Conservation (phyloP, 2,113 vertebrate genomes). For the Clarias batrachus region DNA sequence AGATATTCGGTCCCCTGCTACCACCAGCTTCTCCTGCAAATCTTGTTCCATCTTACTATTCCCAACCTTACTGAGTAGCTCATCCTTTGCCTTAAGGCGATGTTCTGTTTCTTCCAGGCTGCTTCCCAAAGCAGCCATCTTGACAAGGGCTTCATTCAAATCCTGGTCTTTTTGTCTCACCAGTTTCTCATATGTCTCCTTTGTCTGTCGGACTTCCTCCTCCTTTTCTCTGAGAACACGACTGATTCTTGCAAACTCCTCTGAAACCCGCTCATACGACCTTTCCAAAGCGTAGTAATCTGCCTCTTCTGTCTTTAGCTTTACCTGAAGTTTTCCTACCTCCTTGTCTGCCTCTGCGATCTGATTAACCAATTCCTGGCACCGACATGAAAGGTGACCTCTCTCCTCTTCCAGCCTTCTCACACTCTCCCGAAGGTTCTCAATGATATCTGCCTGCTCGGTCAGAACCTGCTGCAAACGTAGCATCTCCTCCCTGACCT, state of each 20-base stretch:
- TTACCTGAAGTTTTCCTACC: conserved; percentile 78
- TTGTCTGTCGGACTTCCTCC: conserved; percentile 82
- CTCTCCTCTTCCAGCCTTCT: conserved; percentile 81
- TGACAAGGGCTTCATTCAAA: conserved; percentile 84
- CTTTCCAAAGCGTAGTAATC: conserved; percentile 82
- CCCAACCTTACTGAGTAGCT: conserved; percentile 75
- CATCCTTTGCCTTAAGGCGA: conserved; percentile 81
- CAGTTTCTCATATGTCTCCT: conserved; percentile 80
- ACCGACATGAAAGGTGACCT: conserved; percentile 79
- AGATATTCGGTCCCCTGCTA: conserved; percentile 71
- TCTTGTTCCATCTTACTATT: conserved; percentile 67
- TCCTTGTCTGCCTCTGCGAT: conserved; percentile 80
- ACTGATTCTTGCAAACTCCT: conserved; percentile 82
- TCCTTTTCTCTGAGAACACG: conserved; percentile 83
- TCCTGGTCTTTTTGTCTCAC: conserved; percentile 85
- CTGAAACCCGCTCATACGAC: conserved; percentile 78
- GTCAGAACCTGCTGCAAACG: conserved; percentile 83
- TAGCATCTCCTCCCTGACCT: conserved; percentile 78
- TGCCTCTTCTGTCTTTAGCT: conserved; percentile 78
- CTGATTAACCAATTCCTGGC: conserved; percentile 88
- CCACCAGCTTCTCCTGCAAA: conserved; percentile 66
- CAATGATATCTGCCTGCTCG: conserved; percentile 75
- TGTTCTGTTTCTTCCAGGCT: conserved; percentile 86
- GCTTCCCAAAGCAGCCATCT: conserved; percentile 83
- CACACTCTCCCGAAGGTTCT: conserved; percentile 80